These are phyloP conservation scores for Catagonus wagneri DNA, from an alignment of 2,113 vertebrate species.

Conservation along the genomic window DNA sequence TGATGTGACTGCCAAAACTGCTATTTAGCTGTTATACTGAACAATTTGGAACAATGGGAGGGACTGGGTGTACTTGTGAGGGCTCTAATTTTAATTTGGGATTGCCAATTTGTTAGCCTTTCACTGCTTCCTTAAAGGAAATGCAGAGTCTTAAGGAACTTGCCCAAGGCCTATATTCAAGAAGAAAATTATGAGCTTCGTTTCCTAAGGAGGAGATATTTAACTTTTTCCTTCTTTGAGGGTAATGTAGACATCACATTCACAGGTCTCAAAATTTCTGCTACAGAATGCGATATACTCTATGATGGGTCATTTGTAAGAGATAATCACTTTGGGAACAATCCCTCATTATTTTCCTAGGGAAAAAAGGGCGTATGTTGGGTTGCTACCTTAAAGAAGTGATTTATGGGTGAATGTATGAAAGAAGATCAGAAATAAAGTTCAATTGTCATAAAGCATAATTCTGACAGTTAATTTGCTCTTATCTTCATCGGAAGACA, in stretches of 20 bases:
- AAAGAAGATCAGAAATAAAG: neutral
- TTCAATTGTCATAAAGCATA: conserved; percentile 17
- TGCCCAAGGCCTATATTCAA: conserved; percentile 53
- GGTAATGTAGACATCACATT: neutral
- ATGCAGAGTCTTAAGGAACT: conserved; percentile 39
- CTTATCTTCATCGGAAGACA: neutral
- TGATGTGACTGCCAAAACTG: neutral
- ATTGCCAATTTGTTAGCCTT: conserved; percentile 63
- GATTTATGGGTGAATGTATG: neutral
- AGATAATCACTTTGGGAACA: neutral
- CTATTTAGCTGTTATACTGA: conserved; percentile 60
- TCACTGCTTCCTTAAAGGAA: conserved; percentile 48
- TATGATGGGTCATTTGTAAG: neutral
- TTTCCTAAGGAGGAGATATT: neutral
- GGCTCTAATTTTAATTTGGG: conserved; percentile 72
- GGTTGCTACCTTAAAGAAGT: neutral
- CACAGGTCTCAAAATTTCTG: neutral
- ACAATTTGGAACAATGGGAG: conserved; percentile 46
- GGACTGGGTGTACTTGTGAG: conserved; percentile 15
- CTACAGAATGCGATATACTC: conserved; percentile 1
- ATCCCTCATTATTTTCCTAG: neutral
- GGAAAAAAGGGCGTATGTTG: neutral
- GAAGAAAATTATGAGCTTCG: conserved; percentile 57
- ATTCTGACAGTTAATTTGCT: conserved; percentile 54
- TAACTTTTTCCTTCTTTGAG: neutral